Evolutionary conservation across 1,140 invertebrate species (phyloP).

Genomic region (Holcopasites calliopsidis): DNA sequence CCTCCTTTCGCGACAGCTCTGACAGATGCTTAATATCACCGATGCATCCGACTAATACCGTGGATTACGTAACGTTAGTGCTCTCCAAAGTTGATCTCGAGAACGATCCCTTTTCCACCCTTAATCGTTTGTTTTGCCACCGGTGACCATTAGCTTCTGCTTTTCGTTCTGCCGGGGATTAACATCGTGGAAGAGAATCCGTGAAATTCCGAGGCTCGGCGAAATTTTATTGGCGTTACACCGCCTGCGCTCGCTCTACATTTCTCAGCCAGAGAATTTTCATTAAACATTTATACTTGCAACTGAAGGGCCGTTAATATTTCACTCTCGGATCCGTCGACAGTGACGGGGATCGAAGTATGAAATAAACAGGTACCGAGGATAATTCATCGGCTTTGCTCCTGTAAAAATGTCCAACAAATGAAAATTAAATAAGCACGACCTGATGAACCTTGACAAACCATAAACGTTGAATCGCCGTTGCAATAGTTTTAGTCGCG

Average conservation of each 20-base stretch:
- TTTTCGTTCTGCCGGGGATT: too few relatives aligned
- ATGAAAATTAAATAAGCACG: too few relatives aligned
- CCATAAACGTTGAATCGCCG: too few relatives aligned
- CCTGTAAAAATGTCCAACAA: too few relatives aligned
- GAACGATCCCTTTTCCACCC: background rate
- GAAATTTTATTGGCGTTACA: slow-evolving; percentile 13
- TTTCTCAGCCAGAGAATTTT: background rate
- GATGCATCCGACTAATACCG: slow-evolving; percentile 34
- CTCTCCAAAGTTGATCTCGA: background rate
- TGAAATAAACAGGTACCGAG: too few relatives aligned
- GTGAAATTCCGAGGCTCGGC: too few relatives aligned
- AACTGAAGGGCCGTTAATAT: background rate
- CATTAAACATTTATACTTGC: slow-evolving; percentile 25
- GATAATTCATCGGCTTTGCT: too few relatives aligned
- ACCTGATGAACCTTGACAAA: too few relatives aligned
- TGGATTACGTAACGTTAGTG: slow-evolving; percentile 14
- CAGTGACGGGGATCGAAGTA: background rate
- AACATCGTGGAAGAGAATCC: too few relatives aligned
- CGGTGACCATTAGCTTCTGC: too few relatives aligned
- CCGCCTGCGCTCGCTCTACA: background rate
- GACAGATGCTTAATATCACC: slow-evolving; percentile 43
- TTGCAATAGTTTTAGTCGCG: too few relatives aligned
- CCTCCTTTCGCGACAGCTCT: slow-evolving; percentile 41
- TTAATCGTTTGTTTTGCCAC: background rate
- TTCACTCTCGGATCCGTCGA: slow-evolving; percentile 7